Base-by-base conservation (phyloP, 2,888 invertebrate species). In the Coecobrya sp. region DNA sequence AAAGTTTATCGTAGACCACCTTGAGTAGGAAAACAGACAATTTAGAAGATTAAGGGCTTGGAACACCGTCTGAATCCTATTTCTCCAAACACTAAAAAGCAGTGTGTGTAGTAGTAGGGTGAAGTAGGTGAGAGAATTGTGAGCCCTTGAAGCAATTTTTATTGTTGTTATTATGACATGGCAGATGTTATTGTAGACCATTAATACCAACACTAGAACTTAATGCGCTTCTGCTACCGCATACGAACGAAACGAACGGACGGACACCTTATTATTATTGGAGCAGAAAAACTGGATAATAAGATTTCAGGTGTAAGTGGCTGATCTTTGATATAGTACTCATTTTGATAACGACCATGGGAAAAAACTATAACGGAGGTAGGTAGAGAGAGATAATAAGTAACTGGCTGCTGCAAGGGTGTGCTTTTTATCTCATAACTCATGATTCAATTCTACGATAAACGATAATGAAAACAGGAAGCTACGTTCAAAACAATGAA, bases 1-100 rank as follows among this genome's bases (percentile, higher is more conserved):
- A 85, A 92, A 84, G 92, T 85, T 79, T 7, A 76, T 55, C 68
- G 79, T 36, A 70, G 92, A 92, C 92, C 92, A 92, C 92, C 92
- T 92, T 87, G 85, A 55, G 59, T 88, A 68, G 68, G 89, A 76
- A 88, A 92, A 92, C 92, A 92, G 86, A 92, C 59, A 92, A 84
- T 92, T 92, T 92, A 79, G 92, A 92, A 92, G 92, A 92, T 92
- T 92, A 92, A 92, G 92, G 92, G 92, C 88, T 88, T 68, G 65
- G 79, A 68, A 70, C 70, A 70, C 92, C 92, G 84, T 82, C 91
- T 45, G 59, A 88, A 70, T 86, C 79, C 85, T 55, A 89, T 92
- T 85, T 84, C 82, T 49, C 22, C 27, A 59, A 36, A 36, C 27
- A 52, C 73, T 27, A 82, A 86, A 59, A 79, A 62, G 16, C 36